Conservation (phyloP, 2,113 vertebrate species). For the Vireo altiloquus region DNA sequence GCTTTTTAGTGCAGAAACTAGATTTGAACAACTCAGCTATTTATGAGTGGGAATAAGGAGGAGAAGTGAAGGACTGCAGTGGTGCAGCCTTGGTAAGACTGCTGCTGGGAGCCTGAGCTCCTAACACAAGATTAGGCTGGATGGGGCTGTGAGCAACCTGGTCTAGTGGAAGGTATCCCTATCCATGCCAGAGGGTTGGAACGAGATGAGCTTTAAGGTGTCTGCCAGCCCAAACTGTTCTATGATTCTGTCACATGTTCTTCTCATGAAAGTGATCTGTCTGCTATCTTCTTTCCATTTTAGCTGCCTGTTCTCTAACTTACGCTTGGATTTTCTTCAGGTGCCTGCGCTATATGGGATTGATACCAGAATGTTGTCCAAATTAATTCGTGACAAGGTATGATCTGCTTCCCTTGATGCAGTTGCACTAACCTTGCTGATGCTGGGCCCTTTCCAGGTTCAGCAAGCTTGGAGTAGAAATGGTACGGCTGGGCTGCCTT, state of each 20-base stretch:
- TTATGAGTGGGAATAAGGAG: background rate
- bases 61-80: background rate
- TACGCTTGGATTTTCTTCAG: constrained; percentile 61
- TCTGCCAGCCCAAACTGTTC: background rate
- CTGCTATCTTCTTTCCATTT: background rate
- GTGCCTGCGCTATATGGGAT: constrained; percentile 92
- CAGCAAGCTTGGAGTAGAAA: background rate
- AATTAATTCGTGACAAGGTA: constrained; percentile 92
- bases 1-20: background rate
- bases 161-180: background rate
- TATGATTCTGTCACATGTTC: background rate
- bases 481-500: background rate
- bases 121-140: background rate
- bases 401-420: background rate
- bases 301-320: background rate
- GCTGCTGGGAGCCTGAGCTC: background rate
- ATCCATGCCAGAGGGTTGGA: background rate
- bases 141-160: background rate
- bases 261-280: background rate
- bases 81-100: background rate
- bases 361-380: constrained; percentile 94
- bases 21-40: background rate
- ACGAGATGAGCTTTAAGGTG: background rate
- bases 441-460: background rate
- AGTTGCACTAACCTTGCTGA: background rate